These are phyloP conservation scores for Paradoxurus hermaphroditus DNA, from an alignment of 2,113 vertebrate species.

Conservation along the genomic window DNA sequence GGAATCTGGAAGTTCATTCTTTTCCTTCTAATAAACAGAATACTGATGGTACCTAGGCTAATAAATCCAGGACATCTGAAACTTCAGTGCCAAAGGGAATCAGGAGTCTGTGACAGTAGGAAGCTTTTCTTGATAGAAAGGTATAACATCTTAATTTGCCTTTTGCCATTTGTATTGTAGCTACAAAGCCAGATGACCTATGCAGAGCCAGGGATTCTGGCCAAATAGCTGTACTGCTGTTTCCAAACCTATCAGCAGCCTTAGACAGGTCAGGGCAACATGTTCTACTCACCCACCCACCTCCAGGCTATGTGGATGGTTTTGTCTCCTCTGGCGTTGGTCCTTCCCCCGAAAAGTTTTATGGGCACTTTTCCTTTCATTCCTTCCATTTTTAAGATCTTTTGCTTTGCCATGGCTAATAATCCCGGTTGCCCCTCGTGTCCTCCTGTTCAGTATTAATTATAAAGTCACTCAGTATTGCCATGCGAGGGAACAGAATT, in stretches of 20 bases:
- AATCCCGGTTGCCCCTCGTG: not conserved
- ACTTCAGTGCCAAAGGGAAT: not conserved
- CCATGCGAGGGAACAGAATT: not conserved
- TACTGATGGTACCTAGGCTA: not conserved
- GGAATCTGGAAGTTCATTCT: not conserved
- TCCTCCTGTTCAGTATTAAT: not conserved
- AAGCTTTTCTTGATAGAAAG: constrained; percentile 21
- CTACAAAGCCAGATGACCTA: constrained; percentile 43
- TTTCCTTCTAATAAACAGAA: not conserved
- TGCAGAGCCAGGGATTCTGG: constrained; percentile 57
- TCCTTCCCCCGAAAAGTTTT: not conserved
- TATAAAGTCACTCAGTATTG: not conserved
- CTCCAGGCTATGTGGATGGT: constrained; percentile 25
- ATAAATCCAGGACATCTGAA: not conserved
- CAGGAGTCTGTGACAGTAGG: not conserved
- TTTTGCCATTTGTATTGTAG: constrained; percentile 45
- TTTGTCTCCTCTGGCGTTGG: constrained; percentile 32
- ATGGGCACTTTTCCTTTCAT: not conserved
- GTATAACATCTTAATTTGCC: constrained; percentile 27
- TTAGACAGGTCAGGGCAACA: constrained; percentile 31
- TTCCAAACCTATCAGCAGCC: constrained; percentile 58
- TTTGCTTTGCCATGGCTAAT: not conserved
- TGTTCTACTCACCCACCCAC: constrained; percentile 36
- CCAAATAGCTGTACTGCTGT: constrained; percentile 68
- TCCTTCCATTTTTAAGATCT: not conserved